Base-by-base conservation (phyloP, 2,797 vertebrate species). In the Todus mexicanus region DNA sequence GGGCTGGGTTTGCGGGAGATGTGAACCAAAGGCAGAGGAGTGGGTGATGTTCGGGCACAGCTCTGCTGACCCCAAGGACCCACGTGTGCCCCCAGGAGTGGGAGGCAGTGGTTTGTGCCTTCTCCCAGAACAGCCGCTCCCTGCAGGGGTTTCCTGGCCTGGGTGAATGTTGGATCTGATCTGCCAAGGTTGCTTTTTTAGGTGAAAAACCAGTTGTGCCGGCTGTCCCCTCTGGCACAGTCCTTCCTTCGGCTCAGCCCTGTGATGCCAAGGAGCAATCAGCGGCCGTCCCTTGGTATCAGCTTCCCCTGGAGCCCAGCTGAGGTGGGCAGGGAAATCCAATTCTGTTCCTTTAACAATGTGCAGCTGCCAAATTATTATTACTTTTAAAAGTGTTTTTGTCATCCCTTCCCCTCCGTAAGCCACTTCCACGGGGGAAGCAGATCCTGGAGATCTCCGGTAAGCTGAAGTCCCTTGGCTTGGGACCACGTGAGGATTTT, bases 41-140 rank as follows among this genome's bases (percentile, higher is more conserved):
- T 0, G 1, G 57, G n/a, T 1, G 48, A 31, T 25, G 6, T 51
- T 56, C 0, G 1, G 23, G 59, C 23, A 38, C 1, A 2, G 17
- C 11, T 14, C 26, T 1, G 0, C 31, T 68, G 47, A 1, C 72
- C 57, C 15, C 3, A 1, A 48, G 60, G 69, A 48, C 11, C 37
- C 37, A 42, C 1, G 2, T 13, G 5, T 56, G 33, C 12, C 31
- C 59, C 31, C 7, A 6, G 26, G 1, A 27, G n/a, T 23, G 56
- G 56, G 60, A 88, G 43, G 14, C 0, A 0, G 29, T 10, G 22
- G 18, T 40, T 69, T 0, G 0, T 54, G 45, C 16, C 51, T 72
- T 21, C 27, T 57, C 22, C 69, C 3, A 5, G 31, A 69, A 56
- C 17, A 29, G 37, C 29, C 3, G 1, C 27, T 50, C 18, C 40